phyloP scores from a whole-genome alignment of 2,113 vertebrate genomes.

The Tringa solitaria region DNA sequence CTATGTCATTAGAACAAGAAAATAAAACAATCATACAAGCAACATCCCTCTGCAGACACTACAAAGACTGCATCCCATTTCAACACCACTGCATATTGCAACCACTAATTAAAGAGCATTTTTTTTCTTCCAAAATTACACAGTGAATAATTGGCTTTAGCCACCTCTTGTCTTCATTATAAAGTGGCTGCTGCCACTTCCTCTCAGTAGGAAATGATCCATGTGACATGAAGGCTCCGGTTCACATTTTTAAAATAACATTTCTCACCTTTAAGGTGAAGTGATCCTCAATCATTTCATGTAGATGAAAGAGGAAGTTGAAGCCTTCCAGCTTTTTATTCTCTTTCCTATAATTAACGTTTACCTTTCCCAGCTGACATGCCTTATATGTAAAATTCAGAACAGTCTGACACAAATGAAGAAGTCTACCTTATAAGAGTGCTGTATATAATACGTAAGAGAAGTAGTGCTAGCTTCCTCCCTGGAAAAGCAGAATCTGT shows the following conservation, averaged over 20 bases:
- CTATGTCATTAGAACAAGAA: background rate
- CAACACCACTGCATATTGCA: background rate
- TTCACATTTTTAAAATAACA: slow-evolving; percentile 37
- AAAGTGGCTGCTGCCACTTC: slow-evolving; percentile 16
- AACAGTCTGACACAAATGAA: slow-evolving; percentile 5
- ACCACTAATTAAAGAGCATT: background rate
- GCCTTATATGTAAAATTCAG: background rate
- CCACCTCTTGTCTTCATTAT: background rate
- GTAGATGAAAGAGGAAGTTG: background rate
- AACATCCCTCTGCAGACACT: background rate
- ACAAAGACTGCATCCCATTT: background rate
- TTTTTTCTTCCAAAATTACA: background rate
- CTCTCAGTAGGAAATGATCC: slow-evolving; percentile 10
- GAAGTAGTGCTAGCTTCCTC: background rate
- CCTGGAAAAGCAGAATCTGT: background rate
- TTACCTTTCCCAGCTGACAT: background rate
- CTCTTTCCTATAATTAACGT: slow-evolving; percentile 35
- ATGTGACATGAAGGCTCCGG: background rate
- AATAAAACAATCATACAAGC: background rate
- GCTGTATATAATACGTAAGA: background rate
- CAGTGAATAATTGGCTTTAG: background rate
- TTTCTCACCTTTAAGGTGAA: slow-evolving; percentile 20
- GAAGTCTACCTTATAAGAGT: background rate
- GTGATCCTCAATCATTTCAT: slow-evolving; percentile 9
- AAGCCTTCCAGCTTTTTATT: slow-evolving; percentile 9